Evolutionary conservation across 2,888 invertebrate genomes (phyloP).

Genomic region (Therioaphis trifolii): DNA sequence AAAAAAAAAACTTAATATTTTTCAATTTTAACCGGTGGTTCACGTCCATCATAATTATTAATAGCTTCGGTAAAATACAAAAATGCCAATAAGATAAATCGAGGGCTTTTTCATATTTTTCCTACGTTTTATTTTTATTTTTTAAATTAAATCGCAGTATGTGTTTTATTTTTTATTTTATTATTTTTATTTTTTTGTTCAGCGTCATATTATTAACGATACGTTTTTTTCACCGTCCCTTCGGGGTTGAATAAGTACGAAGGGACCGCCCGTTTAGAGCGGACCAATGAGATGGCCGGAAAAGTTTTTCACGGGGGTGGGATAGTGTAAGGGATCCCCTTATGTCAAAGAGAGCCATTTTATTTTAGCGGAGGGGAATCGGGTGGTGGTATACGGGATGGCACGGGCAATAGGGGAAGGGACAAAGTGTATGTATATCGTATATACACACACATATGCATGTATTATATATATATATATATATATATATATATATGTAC

Average conservation of each 20-base stretch:
- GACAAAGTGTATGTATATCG: constrained; percentile 44
- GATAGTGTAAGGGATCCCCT: constrained; percentile 54
- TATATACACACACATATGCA: too few relatives aligned
- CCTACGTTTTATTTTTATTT: constrained; percentile 55
- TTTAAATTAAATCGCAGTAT: constrained; percentile 61
- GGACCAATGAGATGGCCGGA: constrained; percentile 59
- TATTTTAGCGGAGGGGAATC: constrained; percentile 49
- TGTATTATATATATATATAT: too few relatives aligned
- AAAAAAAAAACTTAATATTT: constrained; percentile 41
- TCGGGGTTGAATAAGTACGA: constrained; percentile 58
- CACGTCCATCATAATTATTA: constrained; percentile 61
- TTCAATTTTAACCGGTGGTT: constrained; percentile 36
- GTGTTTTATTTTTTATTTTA: constrained; percentile 42
- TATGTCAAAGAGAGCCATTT: constrained; percentile 62
- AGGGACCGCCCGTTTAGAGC: constrained; percentile 58
- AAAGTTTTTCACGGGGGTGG: constrained; percentile 57
- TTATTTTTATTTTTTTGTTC: constrained; percentile 42
- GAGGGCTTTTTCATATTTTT: constrained; percentile 60
- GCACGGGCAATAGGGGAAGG: constrained; percentile 23
- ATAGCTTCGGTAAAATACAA: constrained; percentile 59
- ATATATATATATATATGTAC: background rate
- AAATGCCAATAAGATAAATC: constrained; percentile 62
- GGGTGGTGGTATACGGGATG: background rate
- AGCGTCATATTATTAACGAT: constrained; percentile 61
- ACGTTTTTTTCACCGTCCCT: constrained; percentile 53